Evolutionary conservation across 2,888 invertebrate species (phyloP).

Genomic region (Drosophila kambysellisi): DNA sequence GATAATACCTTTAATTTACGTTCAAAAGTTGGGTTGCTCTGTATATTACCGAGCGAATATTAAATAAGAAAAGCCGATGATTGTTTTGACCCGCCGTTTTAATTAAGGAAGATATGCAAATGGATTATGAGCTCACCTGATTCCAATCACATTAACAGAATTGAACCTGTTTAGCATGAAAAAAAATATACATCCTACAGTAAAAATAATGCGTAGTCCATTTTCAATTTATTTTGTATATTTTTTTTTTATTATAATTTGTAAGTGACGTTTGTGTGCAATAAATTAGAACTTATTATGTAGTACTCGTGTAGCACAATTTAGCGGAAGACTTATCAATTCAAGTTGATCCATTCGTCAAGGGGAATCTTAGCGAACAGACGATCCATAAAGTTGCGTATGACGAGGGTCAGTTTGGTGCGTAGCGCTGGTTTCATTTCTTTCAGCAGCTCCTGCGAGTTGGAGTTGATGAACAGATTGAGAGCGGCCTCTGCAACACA

Average conservation of each 20-base stretch:
- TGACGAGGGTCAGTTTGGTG: conserved; percentile 90
- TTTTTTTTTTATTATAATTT: conserved; percentile 36
- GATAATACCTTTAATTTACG: conserved; percentile 18
- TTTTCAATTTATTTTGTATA: conserved; percentile 10
- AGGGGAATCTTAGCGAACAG: conserved; percentile 91
- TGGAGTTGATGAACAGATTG: conserved; percentile 94
- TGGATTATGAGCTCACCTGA: not conserved
- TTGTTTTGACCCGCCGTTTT: not conserved
- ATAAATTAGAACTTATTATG: conserved; percentile 65
- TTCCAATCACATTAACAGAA: not conserved
- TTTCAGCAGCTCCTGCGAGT: conserved; percentile 92
- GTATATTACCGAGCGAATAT: conserved; percentile 5
- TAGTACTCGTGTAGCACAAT: conserved; percentile 15
- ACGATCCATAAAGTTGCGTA: conserved; percentile 90
- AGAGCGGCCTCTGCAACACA: conserved; percentile 90
- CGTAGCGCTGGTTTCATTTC: conserved; percentile 95
- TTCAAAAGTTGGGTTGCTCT: conserved; percentile 3
- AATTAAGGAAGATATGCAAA: not conserved
- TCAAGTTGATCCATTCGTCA: conserved; percentile 89
- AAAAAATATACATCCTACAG: not conserved
- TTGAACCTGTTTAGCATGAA: not conserved
- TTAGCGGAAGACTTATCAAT: conserved; percentile 46
- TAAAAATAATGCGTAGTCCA: conserved; percentile 1
- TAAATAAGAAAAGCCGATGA: conserved; percentile 19
- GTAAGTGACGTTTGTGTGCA: conserved; percentile 46